Percentiles rank a stretch among this genome's conserved stretches.
Conservation (phyloP, 1,140 invertebrate species). For the Hydropsyche tenuis region DNA sequence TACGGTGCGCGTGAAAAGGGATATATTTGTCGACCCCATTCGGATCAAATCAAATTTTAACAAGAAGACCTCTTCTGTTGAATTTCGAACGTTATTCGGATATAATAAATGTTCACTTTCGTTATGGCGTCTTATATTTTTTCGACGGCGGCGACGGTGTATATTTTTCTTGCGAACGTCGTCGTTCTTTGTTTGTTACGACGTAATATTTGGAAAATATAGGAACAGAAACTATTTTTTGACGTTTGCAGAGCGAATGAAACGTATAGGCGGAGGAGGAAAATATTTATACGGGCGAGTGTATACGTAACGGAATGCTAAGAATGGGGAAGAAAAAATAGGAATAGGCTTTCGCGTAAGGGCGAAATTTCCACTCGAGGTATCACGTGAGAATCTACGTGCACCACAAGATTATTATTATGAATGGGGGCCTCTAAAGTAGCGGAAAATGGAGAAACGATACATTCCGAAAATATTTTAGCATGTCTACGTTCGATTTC, state of each 20-base stretch:
- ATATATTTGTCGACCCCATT: not conserved
- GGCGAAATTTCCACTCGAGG: constrained; percentile 24
- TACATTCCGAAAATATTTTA: constrained; percentile 32
- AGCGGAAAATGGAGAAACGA: constrained; percentile 38
- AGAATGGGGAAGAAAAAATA: constrained; percentile 14
- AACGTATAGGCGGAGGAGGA: too few species aligned
- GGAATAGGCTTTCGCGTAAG: constrained; percentile 5
- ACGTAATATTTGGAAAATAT: constrained; percentile 2
- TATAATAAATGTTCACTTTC: not conserved
- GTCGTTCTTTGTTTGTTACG: constrained; percentile 10
- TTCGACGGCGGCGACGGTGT: too few species aligned
- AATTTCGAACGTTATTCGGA: not conserved
- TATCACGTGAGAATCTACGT: constrained; percentile 34
- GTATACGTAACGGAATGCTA: not conserved
- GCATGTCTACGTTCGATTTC: not conserved
- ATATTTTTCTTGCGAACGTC: not conserved
- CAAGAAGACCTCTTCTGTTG: not conserved
- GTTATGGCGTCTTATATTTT: too few species aligned
- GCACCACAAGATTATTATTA: constrained; percentile 34
- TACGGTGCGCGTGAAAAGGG: not conserved
- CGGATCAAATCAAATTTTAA: not conserved
- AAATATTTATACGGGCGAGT: not conserved
- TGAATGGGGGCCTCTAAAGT: constrained; percentile 37
- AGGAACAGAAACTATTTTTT: not conserved
- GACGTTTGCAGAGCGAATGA: too few species aligned